These are phyloP conservation scores for Platichthys flesus DNA, from an alignment of 2,113 vertebrate species.

Conservation along the genomic window DNA sequence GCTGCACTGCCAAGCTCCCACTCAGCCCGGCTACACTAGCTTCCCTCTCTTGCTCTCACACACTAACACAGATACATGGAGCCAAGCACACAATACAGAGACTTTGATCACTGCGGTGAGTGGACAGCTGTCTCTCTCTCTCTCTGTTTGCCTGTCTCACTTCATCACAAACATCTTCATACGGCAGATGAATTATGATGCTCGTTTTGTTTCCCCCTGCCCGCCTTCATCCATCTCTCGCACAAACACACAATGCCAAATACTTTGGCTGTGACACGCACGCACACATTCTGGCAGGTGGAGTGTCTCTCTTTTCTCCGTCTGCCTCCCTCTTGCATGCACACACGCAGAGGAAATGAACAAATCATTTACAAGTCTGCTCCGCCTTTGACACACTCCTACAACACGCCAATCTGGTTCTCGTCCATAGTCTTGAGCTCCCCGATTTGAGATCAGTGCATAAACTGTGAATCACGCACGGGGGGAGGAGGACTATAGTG, in stretches of 20 bases:
- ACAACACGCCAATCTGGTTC: constrained; percentile 51
- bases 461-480: constrained; percentile 28
- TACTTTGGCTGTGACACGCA: constrained; percentile 48
- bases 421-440: constrained; percentile 50
- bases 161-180: constrained; percentile 4
- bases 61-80: neutral
- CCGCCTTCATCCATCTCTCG: constrained; percentile 24
- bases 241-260: constrained; percentile 43
- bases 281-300: constrained; percentile 57
- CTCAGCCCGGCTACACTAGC: constrained; percentile 36
- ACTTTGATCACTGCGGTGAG: neutral
- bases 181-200: constrained; percentile 22
- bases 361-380: constrained; percentile 47
- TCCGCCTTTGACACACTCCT: constrained; percentile 44
- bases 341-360: constrained; percentile 26
- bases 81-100: constrained; percentile 33
- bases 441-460: constrained; percentile 48
- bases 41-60: constrained; percentile 27
- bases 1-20: constrained; percentile 66
- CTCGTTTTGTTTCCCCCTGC: neutral
- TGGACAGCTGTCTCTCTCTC: constrained; percentile 15
- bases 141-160: constrained; percentile 15
- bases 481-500: constrained; percentile 13
- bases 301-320: constrained; percentile 37
- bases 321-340: constrained; percentile 29